Evolutionary conservation across 2,888 invertebrate species (phyloP), one percentile per base, ranked within the genome.

Genomic region (Drosophila meridionalis): DNA sequence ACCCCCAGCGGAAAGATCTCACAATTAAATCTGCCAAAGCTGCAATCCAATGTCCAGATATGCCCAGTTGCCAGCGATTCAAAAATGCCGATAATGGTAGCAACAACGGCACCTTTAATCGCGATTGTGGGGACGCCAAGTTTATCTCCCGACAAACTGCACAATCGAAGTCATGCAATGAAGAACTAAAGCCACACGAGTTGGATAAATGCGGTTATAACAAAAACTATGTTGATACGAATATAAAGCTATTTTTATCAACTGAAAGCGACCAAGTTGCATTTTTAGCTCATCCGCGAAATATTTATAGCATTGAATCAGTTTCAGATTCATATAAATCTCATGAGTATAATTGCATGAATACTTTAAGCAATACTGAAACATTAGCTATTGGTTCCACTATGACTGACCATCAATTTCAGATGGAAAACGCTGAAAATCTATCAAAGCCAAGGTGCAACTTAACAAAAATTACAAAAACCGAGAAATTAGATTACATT

Each of bases 141-240:
- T 56, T 72, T 78, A 73, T 80, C 83, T 34, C 88, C 87, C 68
- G 90, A 86, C 82, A 89, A 88, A 87, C 87, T 89, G 80, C 87
- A 87, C 90, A 92, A 67, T 84, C 91, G 92, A 86, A 89, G 63
- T 87, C 91, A 90, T 91, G 91, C 90, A 86, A 91, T 87, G 91
- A 92, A 91, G 92, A 92, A 90, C 59, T 92, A 80, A 92, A 89
- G 61, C 81, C 83, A 20, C 53, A 77, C 28, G 78, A 73, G 12
- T 64, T 28, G 36, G 73, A 68, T 50, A 34, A 52, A 6, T 3
- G 32, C 0, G 32, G 87, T 52, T 87, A 91, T 57, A 92, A 90
- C 63, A 92, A 92, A 75, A 90, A 89, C 66, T 92, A 92, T 75
- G 92, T 91, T 30, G 92, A 92, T 57, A 48, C 57, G 62, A 74